These are phyloP conservation scores for Lutjanus campechanus DNA, from an alignment of 2,797 vertebrate species.

Conservation along the genomic window DNA sequence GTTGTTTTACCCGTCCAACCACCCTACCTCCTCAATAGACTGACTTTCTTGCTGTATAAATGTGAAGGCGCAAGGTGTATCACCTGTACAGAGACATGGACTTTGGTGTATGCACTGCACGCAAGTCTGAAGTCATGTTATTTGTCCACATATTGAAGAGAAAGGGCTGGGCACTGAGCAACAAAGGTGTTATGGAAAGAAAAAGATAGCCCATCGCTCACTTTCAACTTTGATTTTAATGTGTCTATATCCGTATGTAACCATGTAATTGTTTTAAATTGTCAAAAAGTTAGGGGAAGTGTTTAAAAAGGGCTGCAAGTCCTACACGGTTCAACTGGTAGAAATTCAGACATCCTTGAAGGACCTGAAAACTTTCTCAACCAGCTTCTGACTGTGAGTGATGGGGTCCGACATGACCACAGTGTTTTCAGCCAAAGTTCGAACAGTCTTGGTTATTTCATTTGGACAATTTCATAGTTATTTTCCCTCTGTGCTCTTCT, in stretches of 20 bases:
- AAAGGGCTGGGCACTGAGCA: too few relatives aligned
- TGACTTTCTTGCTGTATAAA: too few relatives aligned
- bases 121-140: too few relatives aligned
- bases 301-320: background rate
- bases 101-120: too few relatives aligned
- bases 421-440: background rate
- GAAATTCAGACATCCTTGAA: background rate
- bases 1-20: too few relatives aligned
- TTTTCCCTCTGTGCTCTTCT: background rate
- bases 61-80: too few relatives aligned
- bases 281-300: background rate
- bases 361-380: background rate
- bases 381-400: background rate
- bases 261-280: background rate
- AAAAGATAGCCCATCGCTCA: background rate
- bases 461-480: background rate
- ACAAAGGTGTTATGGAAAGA: background rate
- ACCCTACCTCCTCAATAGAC: too few relatives aligned
- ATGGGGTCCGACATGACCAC: background rate
- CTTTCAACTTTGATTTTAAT: background rate
- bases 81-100: too few relatives aligned
- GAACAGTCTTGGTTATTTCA: background rate
- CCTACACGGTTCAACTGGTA: background rate
- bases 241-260: background rate
- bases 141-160: too few relatives aligned